phyloP scores from a whole-genome alignment of 2,797 vertebrate species.

The Rhabdomys pumilio region DNA sequence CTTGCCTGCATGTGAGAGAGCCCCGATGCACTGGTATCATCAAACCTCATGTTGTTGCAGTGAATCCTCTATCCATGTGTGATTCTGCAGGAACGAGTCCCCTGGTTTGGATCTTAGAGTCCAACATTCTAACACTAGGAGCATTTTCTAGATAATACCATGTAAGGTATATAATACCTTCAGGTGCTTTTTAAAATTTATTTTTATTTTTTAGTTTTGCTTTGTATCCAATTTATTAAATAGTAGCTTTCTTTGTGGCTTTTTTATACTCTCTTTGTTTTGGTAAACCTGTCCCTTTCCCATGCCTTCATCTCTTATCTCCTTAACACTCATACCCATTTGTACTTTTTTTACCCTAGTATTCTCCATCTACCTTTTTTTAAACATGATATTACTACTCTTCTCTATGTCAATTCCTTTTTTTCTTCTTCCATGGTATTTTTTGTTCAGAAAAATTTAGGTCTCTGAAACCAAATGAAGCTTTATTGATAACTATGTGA shows the following conservation, averaged over 20 bases:
- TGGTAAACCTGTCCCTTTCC: background rate
- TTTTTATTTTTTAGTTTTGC: background rate
- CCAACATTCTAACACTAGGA: background rate
- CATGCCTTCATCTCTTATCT: background rate
- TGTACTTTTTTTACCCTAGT: background rate
- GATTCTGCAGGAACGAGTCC: too few relatives aligned
- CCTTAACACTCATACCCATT: background rate
- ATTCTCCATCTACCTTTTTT: background rate
- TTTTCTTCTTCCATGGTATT: background rate
- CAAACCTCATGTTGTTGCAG: too few relatives aligned
- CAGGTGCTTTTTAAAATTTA: background rate
- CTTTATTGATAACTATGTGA: constrained; percentile 1
- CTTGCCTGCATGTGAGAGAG: too few relatives aligned
- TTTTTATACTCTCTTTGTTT: background rate
- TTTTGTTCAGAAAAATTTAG: background rate
- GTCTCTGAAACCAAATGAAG: background rate
- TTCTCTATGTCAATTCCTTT: background rate
- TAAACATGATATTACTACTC: background rate
- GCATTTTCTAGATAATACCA: background rate
- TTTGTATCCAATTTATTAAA: background rate
- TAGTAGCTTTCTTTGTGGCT: background rate
- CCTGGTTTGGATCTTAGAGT: too few relatives aligned
- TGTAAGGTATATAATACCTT: background rate
- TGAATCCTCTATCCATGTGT: too few relatives aligned
- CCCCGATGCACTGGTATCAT: too few relatives aligned